phyloP scores from a whole-genome alignment of 2,888 invertebrate genomes.

The Keiferia lycopersicella region DNA sequence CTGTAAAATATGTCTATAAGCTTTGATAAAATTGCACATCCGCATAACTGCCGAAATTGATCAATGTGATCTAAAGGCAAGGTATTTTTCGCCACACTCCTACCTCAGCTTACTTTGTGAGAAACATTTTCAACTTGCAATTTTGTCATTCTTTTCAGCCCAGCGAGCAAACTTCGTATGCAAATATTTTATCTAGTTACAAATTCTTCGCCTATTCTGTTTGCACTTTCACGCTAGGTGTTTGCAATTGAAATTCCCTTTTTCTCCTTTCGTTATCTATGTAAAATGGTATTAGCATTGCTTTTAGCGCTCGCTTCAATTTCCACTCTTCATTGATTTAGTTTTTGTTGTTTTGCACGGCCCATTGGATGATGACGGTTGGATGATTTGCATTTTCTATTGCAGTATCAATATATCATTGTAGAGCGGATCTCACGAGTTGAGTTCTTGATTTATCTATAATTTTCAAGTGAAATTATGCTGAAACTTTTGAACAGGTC shows the following conservation, averaged over 20 bases:
- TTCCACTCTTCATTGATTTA: constrained; percentile 7
- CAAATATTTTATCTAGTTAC: not conserved
- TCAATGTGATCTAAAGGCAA: too few species aligned
- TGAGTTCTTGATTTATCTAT: not conserved
- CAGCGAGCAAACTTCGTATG: not conserved
- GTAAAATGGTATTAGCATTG: constrained; percentile 16
- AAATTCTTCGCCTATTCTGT: not conserved
- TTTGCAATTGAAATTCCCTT: constrained; percentile 13
- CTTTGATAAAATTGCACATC: not conserved
- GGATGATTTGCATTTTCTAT: constrained; percentile 12
- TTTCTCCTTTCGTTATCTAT: constrained; percentile 20
- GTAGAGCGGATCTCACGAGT: not conserved
- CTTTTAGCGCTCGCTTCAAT: constrained; percentile 14
- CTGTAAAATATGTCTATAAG: not conserved
- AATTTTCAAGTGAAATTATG: not conserved
- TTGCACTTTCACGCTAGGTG: constrained; percentile 5
- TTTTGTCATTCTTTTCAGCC: constrained; percentile 4
- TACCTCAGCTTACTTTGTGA: not conserved
- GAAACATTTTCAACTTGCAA: not conserved
- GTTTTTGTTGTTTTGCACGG: constrained; percentile 10
- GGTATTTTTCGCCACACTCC: not conserved
- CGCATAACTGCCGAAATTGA: too few species aligned
- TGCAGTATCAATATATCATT: constrained; percentile 9
- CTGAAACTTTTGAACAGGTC: not conserved
- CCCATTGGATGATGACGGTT: too few species aligned